Percentiles rank a stretch among this genome's conserved stretches.
phyloP scores from a whole-genome alignment of 2,113 vertebrate genomes.

The Festucalex cinctus region DNA sequence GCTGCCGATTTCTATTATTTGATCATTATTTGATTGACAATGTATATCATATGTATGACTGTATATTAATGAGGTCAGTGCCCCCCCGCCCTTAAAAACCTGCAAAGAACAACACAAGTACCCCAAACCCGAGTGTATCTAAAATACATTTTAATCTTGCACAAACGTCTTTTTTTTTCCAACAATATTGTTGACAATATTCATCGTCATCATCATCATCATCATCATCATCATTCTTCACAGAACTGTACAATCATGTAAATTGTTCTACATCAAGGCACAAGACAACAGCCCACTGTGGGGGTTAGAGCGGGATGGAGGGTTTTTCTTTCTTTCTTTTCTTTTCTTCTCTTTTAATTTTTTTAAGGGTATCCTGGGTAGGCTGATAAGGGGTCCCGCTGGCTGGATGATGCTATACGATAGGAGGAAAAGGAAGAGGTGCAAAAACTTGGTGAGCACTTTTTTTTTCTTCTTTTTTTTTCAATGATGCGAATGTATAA shows the following conservation, averaged over 20 bases:
- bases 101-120: slow-evolving; percentile 73
- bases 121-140: slow-evolving; percentile 83
- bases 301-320: slow-evolving; percentile 39
- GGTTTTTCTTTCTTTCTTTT: too few relatives aligned
- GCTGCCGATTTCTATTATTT: too few relatives aligned
- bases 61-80: slow-evolving; percentile 11
- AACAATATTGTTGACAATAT: slow-evolving; percentile 70
- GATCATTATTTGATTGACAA: slow-evolving; percentile 9
- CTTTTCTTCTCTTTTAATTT: too few relatives aligned
- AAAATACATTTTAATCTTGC: slow-evolving; percentile 98
- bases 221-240: slow-evolving; percentile 66
- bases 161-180: slow-evolving; percentile 74
- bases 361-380: slow-evolving; percentile 53
- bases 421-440: slow-evolving; percentile 43
- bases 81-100: slow-evolving; percentile 22
- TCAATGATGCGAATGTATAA: slow-evolving; percentile 81
- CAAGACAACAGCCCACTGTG: slow-evolving; percentile 78
- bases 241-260: slow-evolving; percentile 82
- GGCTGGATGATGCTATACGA: slow-evolving; percentile 41
- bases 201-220: slow-evolving; percentile 61
- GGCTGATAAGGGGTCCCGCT: slow-evolving; percentile 73
- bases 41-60: slow-evolving; percentile 26
- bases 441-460: slow-evolving; percentile 67
- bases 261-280: slow-evolving; percentile 88
- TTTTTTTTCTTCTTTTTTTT: slow-evolving; percentile 79